Percentiles rank a stretch among this genome's conserved stretches.
phyloP scores from a whole-genome alignment of 2,797 vertebrate species.

The Pogoniulus pusillus region DNA sequence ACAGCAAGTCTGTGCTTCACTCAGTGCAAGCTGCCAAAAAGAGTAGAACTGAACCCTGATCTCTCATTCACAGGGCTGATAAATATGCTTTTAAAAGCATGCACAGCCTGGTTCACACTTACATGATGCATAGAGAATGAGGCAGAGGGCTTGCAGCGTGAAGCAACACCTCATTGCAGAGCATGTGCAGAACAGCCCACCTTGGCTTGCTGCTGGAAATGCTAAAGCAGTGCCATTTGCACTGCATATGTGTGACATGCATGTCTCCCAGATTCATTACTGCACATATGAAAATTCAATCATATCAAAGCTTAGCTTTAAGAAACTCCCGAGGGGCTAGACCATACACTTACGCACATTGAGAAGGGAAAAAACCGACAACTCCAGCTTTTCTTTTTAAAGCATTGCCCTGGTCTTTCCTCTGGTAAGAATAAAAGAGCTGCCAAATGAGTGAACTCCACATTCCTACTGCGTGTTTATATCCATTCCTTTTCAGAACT shows the following conservation, averaged over 20 bases:
- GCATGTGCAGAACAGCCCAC: slow-evolving; percentile 54
- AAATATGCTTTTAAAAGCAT: slow-evolving; percentile 48
- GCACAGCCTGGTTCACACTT: slow-evolving; percentile 59
- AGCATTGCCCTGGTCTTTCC: neutral
- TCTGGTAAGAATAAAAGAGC: neutral
- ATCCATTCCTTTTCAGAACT: neutral
- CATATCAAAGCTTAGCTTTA: slow-evolving; percentile 56
- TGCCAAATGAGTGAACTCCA: neutral
- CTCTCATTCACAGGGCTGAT: slow-evolving; percentile 18
- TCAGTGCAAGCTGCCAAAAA: slow-evolving; percentile 13
- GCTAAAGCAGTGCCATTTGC: slow-evolving; percentile 29
- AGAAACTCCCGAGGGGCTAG: slow-evolving; percentile 22
- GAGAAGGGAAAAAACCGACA: neutral
- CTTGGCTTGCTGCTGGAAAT: slow-evolving; percentile 19
- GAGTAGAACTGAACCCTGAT: slow-evolving; percentile 3
- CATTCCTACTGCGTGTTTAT: neutral
- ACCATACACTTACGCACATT: neutral
- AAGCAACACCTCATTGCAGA: slow-evolving; percentile 59
- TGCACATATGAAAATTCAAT: slow-evolving; percentile 51
- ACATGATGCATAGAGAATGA: slow-evolving; percentile 63
- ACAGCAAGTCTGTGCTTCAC: neutral
- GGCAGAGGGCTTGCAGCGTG: slow-evolving; percentile 9
- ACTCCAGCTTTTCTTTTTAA: neutral
- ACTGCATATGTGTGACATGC: slow-evolving; percentile 38
- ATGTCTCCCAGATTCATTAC: slow-evolving; percentile 54